Base-by-base conservation (phyloP, 2,888 invertebrate species). In the Drosophila picticornis region DNA sequence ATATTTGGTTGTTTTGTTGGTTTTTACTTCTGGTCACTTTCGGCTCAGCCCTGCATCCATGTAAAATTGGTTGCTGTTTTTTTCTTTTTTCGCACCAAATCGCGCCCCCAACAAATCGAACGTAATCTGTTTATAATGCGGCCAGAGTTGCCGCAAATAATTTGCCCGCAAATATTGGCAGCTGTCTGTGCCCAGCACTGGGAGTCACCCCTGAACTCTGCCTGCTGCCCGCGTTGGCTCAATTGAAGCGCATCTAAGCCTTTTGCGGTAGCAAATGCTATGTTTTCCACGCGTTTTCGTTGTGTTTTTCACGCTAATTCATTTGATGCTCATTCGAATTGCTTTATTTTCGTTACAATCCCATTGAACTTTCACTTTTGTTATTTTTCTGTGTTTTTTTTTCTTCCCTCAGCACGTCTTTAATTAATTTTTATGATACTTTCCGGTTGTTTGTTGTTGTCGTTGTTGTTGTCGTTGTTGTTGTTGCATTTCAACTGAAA, bases 331-430 rank as follows among this genome's bases (percentile, higher is more conserved):
- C 81, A 55, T 60, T 56, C 48, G 22, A 85, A 85, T 89, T 76
- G 85, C 85, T 85, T 85, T 69, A 89, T 85, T 89, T 83, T 67
- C 63, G 57, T 25, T 48, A 59, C 62, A 56, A 40, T 65, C 72
- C 56, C 77, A 80, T 81, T 83, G 90, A 90, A 87, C 87, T 87
- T 90, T 88, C 86, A 81, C 86, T 84, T 79, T 38, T 56, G 6
- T 56, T 1, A 22, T 71, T 40, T 58, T 59, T 50, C 16, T 59
- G 3, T 2, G n/a, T n/a, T n/a, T 16, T 46, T 62, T 51, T 55
- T 48, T 59, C 25, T 56, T 34, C 29, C 13, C 59, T 61, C 38
- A 57, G 65, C 63, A 72, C 75, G 52, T 72, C 73, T 86, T 90
- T 83, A 86, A 86, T 90, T 86, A 86, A 76, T 85, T 88, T 88